These are phyloP conservation scores for Andrena trimmerana DNA, from an alignment of 2,888 invertebrate species.

Conservation along the genomic window DNA sequence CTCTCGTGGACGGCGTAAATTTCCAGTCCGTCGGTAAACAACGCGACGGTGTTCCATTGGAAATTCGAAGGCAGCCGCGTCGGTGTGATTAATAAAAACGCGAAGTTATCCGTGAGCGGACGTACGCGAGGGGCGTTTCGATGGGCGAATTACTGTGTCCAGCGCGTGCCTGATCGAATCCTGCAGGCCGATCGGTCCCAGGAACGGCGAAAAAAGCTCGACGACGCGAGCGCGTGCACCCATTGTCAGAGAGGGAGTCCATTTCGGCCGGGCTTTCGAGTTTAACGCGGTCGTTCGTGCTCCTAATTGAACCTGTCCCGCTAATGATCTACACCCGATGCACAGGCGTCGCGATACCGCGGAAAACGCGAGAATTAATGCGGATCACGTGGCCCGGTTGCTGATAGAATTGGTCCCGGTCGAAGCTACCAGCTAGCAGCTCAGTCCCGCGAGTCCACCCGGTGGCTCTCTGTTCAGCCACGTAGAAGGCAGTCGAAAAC, in stretches of 20 bases:
- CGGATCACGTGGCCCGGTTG: not conserved
- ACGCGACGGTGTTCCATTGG: not conserved
- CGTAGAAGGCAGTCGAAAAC: constrained; percentile 1
- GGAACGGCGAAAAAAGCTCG: not conserved
- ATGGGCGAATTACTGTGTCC: constrained; percentile 19
- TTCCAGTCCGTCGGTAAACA: constrained; percentile 7
- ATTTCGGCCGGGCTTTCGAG: constrained; percentile 16
- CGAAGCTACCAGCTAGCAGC: not conserved
- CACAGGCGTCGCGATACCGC: not conserved
- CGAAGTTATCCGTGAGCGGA: not conserved
- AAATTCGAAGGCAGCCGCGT: not conserved
- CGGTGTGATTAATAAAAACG: constrained; percentile 28
- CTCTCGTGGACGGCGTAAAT: constrained; percentile 17
- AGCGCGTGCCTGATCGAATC: not conserved
- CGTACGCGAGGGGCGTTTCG: constrained; percentile 10
- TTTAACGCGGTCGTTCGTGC: constrained; percentile 18
- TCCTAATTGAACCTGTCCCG: constrained; percentile 25
- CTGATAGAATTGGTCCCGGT: not conserved
- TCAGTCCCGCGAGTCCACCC: not conserved
- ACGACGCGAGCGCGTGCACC: not conserved
- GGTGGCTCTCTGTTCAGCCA: not conserved
- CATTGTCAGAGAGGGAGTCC: constrained; percentile 6
- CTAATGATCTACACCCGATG: constrained; percentile 5
- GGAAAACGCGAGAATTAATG: constrained; percentile 13
- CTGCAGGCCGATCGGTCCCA: not conserved